Conservation (phyloP, 2,888 invertebrate genomes). For the Pharmacophagus antenor region DNA sequence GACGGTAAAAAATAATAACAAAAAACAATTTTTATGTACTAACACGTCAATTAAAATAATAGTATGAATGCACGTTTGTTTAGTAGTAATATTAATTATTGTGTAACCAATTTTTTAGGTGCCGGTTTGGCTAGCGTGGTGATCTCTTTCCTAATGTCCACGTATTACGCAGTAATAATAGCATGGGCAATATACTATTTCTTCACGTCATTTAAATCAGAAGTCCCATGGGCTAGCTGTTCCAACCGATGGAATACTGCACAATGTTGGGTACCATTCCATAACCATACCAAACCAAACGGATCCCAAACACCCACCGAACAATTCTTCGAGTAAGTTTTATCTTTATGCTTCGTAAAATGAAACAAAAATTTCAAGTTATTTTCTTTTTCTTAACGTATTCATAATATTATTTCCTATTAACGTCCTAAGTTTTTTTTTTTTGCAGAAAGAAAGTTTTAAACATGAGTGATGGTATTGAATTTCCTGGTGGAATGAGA, state of each 20-base stretch:
- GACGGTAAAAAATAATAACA: too few species aligned
- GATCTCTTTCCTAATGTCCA: slow-evolving; percentile 96
- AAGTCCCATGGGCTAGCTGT: slow-evolving; percentile 95
- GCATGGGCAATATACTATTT: slow-evolving; percentile 97
- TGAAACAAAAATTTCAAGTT: neutral
- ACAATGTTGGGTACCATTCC: slow-evolving; percentile 89
- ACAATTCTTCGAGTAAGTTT: slow-evolving; percentile 93
- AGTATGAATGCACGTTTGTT: slow-evolving; percentile 3
- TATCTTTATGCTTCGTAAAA: neutral
- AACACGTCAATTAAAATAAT: too few species aligned
- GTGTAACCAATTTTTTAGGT: slow-evolving; percentile 81
- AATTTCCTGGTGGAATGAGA: slow-evolving; percentile 88
- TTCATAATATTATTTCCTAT: neutral
- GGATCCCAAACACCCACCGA: slow-evolving; percentile 92
- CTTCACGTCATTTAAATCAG: slow-evolving; percentile 92
- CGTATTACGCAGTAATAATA: slow-evolving; percentile 97
- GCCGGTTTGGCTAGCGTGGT: slow-evolving; percentile 96
- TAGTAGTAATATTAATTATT: slow-evolving; percentile 16
- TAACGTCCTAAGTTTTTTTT: slow-evolving; percentile 2
- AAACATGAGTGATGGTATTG: slow-evolving; percentile 90
- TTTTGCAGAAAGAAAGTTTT: slow-evolving; percentile 90
- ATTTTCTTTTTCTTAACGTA: too few species aligned
- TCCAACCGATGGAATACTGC: slow-evolving; percentile 92
- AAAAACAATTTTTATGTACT: too few species aligned
- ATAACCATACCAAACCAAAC: slow-evolving; percentile 85